Percentiles rank a stretch among this genome's conserved stretches.
Evolutionary conservation across 2,888 invertebrate genomes (phyloP).

Genomic region (Apomyelois bistriatella): DNA sequence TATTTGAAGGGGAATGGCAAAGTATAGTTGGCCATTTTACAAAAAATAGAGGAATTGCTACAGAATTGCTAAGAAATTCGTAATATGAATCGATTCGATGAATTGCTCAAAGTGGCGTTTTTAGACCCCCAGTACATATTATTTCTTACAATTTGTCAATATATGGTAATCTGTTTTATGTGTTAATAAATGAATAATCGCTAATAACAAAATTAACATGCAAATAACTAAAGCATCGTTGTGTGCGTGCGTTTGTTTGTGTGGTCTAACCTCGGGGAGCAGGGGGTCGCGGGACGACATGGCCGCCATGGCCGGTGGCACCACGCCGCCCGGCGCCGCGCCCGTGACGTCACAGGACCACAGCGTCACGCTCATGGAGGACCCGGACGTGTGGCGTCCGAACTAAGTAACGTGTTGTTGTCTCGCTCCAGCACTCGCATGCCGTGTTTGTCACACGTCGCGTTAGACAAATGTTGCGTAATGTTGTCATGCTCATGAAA

Average conservation of each 20-base stretch:
- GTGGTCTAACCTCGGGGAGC: constrained; percentile 26
- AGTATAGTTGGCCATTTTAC: no score
- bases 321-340: constrained; percentile 81
- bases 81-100: no score
- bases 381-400: constrained; percentile 95
- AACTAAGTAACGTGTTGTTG: constrained; percentile 82
- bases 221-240: constrained; percentile 2
- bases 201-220: not conserved
- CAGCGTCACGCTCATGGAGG: constrained; percentile 93
- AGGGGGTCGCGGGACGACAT: constrained; percentile 92
- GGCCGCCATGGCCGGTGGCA: constrained; percentile 87
- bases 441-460: not conserved
- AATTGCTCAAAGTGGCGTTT: no score
- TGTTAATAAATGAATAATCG: no score
- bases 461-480: not conserved
- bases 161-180: no score
- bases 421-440: constrained; percentile 18
- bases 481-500: no score
- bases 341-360: constrained; percentile 76
- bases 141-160: no score
- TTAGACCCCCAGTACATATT: no score
- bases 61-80: no score
- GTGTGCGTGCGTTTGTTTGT: constrained; percentile 21
- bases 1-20: no score
- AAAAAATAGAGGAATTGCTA: no score